A percentile compares a stretch with the other conserved stretches of the same genome.
These are phyloP conservation scores for Cassiopea xamachana DNA, from an alignment of 30 jellyfish, hydroid and myxozoan genomes.

Conservation along the genomic window DNA sequence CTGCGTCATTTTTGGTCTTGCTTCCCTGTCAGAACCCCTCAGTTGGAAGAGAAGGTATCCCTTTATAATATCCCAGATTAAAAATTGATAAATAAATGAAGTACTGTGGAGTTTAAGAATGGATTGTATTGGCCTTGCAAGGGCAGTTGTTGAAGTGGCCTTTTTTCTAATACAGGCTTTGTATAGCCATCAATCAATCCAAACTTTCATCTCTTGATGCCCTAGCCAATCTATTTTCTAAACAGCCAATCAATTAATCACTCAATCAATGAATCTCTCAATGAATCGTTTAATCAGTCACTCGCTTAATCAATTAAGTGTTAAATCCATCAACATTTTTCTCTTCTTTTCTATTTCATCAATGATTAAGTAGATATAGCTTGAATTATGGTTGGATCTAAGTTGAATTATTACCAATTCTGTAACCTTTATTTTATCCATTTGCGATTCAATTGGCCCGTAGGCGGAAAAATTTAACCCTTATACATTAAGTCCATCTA, in stretches of 20 bases:
- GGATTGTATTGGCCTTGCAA: neutral
- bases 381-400: too few species aligned
- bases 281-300: neutral
- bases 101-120: neutral
- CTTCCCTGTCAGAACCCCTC: constrained; percentile 82
- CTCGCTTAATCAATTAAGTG: neutral
- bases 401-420: too few species aligned
- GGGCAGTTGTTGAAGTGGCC: neutral
- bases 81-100: neutral
- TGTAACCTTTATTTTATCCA: too few species aligned
- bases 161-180: too few species aligned
- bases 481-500: too few species aligned
- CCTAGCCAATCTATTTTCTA: neutral
- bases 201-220: neutral
- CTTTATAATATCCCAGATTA: neutral
- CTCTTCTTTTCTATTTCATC: too few species aligned
- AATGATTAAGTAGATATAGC: too few species aligned
- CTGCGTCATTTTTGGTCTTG: constrained; percentile 92
- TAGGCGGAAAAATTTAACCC: too few species aligned
- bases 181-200: neutral
- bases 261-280: too few species aligned
- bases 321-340: neutral
- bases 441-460: too few species aligned
- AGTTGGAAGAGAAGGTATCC: constrained; percentile 86
- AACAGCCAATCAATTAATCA: too few species aligned